These are phyloP conservation scores for Cyrtorhinus lividipennis DNA, from an alignment of 1,140 invertebrate genomes.

Conservation along the genomic window DNA sequence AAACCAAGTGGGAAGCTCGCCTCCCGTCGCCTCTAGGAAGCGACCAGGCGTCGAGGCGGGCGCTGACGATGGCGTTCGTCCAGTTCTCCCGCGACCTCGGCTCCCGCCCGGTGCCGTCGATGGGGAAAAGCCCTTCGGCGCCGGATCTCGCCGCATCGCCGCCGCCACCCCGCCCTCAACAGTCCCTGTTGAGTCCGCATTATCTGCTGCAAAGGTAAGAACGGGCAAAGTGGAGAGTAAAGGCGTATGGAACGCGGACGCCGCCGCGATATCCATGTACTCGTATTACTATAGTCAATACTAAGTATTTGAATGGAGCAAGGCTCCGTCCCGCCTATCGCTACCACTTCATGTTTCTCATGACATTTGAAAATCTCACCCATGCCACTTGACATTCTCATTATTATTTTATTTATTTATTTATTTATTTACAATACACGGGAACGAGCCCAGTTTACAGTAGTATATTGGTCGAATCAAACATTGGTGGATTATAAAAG, in stretches of 20 bases:
- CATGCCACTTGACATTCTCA: too few relatives aligned
- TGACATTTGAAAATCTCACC: too few relatives aligned
- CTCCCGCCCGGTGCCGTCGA: slow-evolving; percentile 5
- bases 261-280: too few relatives aligned
- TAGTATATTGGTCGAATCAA: too few relatives aligned
- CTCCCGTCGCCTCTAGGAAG: slow-evolving; percentile 16
- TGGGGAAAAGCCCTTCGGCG: slow-evolving; percentile 40
- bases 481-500: too few relatives aligned
- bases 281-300: too few relatives aligned
- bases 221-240: background rate
- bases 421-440: too few relatives aligned
- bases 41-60: slow-evolving; percentile 31
- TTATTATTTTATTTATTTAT: too few relatives aligned
- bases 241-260: too few relatives aligned
- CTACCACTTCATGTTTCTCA: too few relatives aligned
- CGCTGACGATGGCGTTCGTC: slow-evolving; percentile 51
- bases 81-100: slow-evolving; percentile 43
- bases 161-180: slow-evolving; percentile 27
- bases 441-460: too few relatives aligned
- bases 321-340: background rate
- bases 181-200: slow-evolving; percentile 39
- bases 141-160: slow-evolving; percentile 30
- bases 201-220: slow-evolving; percentile 26
- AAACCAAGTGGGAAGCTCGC: slow-evolving; percentile 13
- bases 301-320: background rate